These are phyloP conservation scores for Drosophila parthenogenetica DNA, from an alignment of 2,888 invertebrate genomes.

Conservation along the genomic window DNA sequence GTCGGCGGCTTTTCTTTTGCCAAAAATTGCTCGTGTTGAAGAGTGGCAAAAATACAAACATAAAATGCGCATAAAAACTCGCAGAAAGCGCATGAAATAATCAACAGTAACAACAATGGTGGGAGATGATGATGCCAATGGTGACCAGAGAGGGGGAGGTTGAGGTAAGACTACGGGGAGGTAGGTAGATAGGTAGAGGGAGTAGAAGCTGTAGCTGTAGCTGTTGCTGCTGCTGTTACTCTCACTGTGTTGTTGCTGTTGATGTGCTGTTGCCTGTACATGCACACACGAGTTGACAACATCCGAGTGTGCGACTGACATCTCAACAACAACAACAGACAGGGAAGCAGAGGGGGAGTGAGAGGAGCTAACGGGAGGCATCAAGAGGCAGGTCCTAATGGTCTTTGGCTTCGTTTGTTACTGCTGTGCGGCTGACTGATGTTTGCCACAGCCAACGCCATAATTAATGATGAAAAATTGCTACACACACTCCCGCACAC, in stretches of 20 bases:
- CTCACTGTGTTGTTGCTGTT: constrained; percentile 10
- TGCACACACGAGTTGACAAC: constrained; percentile 67
- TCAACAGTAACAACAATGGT: constrained; percentile 71
- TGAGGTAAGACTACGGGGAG: background rate
- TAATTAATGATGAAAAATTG: constrained; percentile 80
- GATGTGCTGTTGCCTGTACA: constrained; percentile 38
- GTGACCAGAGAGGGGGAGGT: constrained; percentile 24
- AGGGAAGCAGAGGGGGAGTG: constrained; percentile 18
- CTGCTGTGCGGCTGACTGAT: constrained; percentile 69
- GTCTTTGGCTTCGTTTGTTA: constrained; percentile 69
- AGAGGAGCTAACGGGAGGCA: constrained; percentile 5
- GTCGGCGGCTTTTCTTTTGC: constrained; percentile 39
- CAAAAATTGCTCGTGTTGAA: constrained; percentile 32
- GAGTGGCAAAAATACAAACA: constrained; percentile 71
- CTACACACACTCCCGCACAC: constrained; percentile 54
- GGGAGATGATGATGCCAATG: constrained; percentile 45
- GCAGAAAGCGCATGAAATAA: constrained; percentile 77
- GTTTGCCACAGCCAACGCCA: constrained; percentile 78
- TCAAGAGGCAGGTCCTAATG: constrained; percentile 60
- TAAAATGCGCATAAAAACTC: constrained; percentile 78
- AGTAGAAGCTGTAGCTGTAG: background rate
- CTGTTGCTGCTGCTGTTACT: background rate
- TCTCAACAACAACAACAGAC: constrained; percentile 63
- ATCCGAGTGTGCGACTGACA: constrained; percentile 76
- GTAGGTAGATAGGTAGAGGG: background rate